These are phyloP conservation scores for Phrixothrix hirtus DNA, from an alignment of 2,888 invertebrate species.

Conservation along the genomic window DNA sequence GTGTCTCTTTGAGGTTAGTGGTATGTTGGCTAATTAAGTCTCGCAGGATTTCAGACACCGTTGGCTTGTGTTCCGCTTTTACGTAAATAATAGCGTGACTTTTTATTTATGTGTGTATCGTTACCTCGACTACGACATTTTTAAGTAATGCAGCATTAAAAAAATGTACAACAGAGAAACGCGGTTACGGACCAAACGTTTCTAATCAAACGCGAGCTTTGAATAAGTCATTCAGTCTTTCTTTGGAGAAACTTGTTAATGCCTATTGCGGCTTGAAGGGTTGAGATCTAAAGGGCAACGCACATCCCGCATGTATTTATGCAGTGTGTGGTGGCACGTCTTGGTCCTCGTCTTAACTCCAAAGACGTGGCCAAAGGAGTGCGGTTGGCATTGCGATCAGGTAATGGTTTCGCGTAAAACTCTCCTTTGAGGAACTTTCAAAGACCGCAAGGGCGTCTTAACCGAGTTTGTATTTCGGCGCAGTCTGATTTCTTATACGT, in stretches of 20 bases:
- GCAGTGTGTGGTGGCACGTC: constrained; percentile 41
- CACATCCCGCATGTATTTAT: constrained; percentile 45
- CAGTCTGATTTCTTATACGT: constrained; percentile 39
- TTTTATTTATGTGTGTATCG: no score
- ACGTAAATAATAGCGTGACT: constrained; percentile 12
- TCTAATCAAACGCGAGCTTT: constrained; percentile 32
- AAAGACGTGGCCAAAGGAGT: constrained; percentile 46
- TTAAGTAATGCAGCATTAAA: no score
- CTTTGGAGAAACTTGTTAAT: constrained; percentile 45
- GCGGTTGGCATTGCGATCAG: constrained; percentile 53
- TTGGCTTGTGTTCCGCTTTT: neutral
- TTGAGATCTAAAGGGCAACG: constrained; percentile 33
- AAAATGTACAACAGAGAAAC: no score
- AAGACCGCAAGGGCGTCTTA: constrained; percentile 39
- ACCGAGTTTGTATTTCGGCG: constrained; percentile 37
- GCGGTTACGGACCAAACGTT: no score
- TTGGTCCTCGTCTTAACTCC: constrained; percentile 42
- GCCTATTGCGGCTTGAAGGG: constrained; percentile 36
- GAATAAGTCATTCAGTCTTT: constrained; percentile 45
- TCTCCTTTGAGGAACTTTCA: constrained; percentile 47
- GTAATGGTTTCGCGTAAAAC: constrained; percentile 47
- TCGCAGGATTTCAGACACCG: neutral
- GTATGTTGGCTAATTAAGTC: neutral
- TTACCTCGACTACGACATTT: no score
- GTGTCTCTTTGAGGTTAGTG: neutral